These are phyloP conservation scores for Chaetophractus vellerosus DNA, from an alignment of 2,797 vertebrate species.

Conservation along the genomic window DNA sequence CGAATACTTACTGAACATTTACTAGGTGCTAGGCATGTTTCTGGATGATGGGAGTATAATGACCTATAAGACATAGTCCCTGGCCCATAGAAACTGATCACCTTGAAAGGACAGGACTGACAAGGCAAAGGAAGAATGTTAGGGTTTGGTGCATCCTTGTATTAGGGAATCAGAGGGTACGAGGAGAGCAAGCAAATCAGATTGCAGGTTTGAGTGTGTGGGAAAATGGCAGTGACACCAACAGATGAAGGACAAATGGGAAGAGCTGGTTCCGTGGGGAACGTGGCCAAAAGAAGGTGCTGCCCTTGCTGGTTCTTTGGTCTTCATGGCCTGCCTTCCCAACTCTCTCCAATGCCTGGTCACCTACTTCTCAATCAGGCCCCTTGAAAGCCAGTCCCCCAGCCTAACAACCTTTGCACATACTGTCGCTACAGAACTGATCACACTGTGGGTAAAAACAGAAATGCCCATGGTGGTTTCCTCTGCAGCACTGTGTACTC, in stretches of 20 bases:
- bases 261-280: background rate
- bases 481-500: background rate
- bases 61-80: fast-evolving
- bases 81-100: too few species aligned
- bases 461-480: background rate
- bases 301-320: fast-evolving
- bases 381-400: background rate
- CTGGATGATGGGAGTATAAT: background rate
- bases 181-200: fast-evolving
- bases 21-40: background rate
- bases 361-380: fast-evolving
- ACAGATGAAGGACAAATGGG: fast-evolving
- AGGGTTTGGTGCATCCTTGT: fast-evolving
- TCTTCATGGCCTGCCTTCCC: background rate
- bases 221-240: background rate
- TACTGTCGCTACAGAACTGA: fast-evolving
- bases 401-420: background rate
- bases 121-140: fast-evolving
- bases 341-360: fast-evolving
- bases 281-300: fast-evolving
- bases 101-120: fast-evolving
- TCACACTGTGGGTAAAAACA: fast-evolving
- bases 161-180: background rate
- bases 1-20: fast-evolving
- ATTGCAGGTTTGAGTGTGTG: fast-evolving